Evolutionary conservation across 2,888 invertebrate species (phyloP).

Genomic region (Caenorhabditis virilis): DNA sequence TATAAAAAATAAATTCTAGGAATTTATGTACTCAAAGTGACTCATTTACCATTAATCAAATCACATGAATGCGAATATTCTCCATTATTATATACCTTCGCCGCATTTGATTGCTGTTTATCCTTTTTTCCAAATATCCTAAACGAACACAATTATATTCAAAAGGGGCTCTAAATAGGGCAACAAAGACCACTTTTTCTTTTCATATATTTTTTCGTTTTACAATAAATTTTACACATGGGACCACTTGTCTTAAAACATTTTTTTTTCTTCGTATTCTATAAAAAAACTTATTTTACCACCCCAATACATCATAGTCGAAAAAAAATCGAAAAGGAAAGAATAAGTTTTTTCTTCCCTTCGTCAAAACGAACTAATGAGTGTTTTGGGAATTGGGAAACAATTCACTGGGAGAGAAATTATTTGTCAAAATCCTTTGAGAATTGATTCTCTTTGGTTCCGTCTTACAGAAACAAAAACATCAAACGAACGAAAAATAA

Average conservation of each 20-base stretch:
- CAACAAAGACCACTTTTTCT: too few relatives aligned
- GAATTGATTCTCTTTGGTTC: background rate
- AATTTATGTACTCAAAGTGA: too few relatives aligned
- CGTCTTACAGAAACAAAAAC: background rate
- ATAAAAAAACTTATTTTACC: too few relatives aligned
- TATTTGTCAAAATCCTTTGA: background rate
- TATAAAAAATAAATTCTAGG: slow-evolving; percentile 4
- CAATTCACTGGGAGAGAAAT: too few relatives aligned
- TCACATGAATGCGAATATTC: slow-evolving; percentile 51
- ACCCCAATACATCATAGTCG: background rate
- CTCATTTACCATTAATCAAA: slow-evolving; percentile 41
- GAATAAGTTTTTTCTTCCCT: background rate
- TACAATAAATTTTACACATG: too few relatives aligned
- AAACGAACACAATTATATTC: too few relatives aligned
- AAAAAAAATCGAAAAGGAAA: too few relatives aligned
- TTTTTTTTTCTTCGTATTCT: too few relatives aligned
- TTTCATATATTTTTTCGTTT: too few relatives aligned
- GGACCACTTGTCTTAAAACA: too few relatives aligned
- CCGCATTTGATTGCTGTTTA: slow-evolving; percentile 1
- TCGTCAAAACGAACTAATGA: slow-evolving; percentile 5
- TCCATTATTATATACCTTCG: slow-evolving; percentile 39
- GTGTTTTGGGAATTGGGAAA: slow-evolving; percentile 7
- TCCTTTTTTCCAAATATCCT: slow-evolving; percentile 53
- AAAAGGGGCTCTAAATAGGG: too few relatives aligned
- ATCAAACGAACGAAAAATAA: too few relatives aligned